These are phyloP conservation scores for Sebastes diaconus DNA, from an alignment of 2,797 vertebrate species.

Conservation along the genomic window DNA sequence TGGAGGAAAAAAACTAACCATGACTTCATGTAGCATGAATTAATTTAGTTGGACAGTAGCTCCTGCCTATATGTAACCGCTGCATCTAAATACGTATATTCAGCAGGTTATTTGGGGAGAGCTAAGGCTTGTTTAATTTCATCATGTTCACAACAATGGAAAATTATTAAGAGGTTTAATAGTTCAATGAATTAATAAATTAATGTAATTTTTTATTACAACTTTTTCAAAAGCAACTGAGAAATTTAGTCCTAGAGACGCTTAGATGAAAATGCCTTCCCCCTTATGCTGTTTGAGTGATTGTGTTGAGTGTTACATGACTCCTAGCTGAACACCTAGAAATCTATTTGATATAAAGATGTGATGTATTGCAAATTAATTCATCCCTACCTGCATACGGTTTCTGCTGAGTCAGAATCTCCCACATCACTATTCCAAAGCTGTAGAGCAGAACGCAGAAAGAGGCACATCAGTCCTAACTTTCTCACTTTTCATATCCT, in stretches of 20 bases:
- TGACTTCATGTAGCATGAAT: neutral
- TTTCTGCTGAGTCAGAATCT: conserved; percentile 91
- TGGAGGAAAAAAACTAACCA: neutral
- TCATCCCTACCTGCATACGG: conserved; percentile 83
- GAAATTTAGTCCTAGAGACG: neutral
- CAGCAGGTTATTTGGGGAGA: neutral
- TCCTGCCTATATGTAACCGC: neutral
- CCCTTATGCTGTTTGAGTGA: neutral
- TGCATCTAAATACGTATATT: neutral
- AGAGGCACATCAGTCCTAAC: conserved; percentile 15
- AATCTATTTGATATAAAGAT: conserved; percentile 26
- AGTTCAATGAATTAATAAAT: neutral
- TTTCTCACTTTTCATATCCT: neutral
- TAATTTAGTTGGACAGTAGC: neutral
- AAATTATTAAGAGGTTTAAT: neutral
- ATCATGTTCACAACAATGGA: neutral
- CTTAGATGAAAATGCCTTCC: neutral
- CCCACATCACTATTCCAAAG: conserved; percentile 90
- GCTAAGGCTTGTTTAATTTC: neutral
- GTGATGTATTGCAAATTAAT: conserved; percentile 16
- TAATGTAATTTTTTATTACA: accelerated
- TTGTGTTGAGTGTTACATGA: neutral
- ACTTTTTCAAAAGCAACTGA: neutral
- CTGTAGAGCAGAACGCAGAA: conserved; percentile 70
- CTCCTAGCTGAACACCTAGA: neutral